Evolutionary conservation across 2,113 vertebrate genomes (phyloP).

Genomic region (Phycodurus eques): DNA sequence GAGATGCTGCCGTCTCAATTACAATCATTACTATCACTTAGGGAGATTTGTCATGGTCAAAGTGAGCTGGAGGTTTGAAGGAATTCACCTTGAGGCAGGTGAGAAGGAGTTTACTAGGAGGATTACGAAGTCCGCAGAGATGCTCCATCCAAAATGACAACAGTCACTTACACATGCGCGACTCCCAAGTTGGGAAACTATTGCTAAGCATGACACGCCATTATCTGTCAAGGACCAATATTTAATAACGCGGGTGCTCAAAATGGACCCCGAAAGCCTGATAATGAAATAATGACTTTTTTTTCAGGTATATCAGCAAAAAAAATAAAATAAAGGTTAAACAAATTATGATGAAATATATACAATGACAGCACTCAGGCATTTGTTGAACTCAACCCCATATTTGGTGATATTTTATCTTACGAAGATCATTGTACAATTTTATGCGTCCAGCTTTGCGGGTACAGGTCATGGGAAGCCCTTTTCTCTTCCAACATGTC

Average conservation of each 20-base stretch:
- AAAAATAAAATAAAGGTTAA: not conserved
- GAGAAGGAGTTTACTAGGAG: conserved; percentile 24
- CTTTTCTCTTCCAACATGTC: not conserved
- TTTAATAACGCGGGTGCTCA: not conserved
- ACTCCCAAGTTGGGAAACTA: not conserved
- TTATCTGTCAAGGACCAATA: not conserved
- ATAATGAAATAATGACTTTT: not conserved
- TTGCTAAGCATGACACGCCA: not conserved
- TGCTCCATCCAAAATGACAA: conserved; percentile 17
- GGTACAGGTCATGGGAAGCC: not conserved
- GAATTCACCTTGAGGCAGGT: conserved; percentile 57
- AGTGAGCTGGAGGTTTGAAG: conserved; percentile 40
- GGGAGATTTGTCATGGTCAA: conserved; percentile 63
- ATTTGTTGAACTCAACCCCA: too few relatives aligned
- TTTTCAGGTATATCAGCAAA: not conserved
- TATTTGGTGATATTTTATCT: too few relatives aligned
- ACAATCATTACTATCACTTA: conserved; percentile 67
- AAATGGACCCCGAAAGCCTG: not conserved
- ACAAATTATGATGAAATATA: not conserved
- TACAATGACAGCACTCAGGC: too few relatives aligned
- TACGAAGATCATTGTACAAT: too few relatives aligned
- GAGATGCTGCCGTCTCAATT: conserved; percentile 64
- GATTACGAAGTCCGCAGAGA: conserved; percentile 13
- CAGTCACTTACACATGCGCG: conserved; percentile 7
- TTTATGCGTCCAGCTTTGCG: too few relatives aligned